Evolutionary conservation across 35 echinoderm and acorn worm species (phyloP).

Genomic region (Acanthaster planci): DNA sequence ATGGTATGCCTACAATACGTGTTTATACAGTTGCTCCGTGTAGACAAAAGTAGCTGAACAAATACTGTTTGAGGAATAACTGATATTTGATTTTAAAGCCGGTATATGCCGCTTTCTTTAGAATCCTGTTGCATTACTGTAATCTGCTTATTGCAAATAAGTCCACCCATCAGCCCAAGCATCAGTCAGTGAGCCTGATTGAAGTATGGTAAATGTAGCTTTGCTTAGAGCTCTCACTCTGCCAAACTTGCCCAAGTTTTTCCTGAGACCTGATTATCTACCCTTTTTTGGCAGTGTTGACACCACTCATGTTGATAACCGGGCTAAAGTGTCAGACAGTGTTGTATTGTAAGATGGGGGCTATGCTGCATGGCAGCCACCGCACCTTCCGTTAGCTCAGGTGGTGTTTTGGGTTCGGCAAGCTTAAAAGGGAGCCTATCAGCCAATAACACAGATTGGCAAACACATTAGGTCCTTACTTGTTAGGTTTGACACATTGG

Average conservation of each 20-base stretch:
- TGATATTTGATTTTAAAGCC: not conserved
- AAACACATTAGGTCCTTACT: slow-evolving; percentile 31
- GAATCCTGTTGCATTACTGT: not conserved
- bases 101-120: not conserved
- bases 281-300: not conserved
- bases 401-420: slow-evolving; percentile 24
- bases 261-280: not conserved
- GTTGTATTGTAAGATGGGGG: not conserved
- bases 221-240: not conserved
- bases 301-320: slow-evolving; percentile 5
- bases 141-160: slow-evolving; percentile 10
- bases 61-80: not conserved
- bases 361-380: not conserved
- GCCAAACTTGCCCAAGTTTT: not conserved
- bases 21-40: slow-evolving; percentile 26
- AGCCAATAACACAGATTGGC: not conserved
- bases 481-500: slow-evolving; percentile 24
- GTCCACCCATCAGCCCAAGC: not conserved
- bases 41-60: slow-evolving; percentile 7
- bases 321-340: not conserved
- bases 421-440: not conserved
- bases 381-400: slow-evolving; percentile 11
- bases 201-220: not conserved
- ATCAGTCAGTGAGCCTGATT: not conserved
- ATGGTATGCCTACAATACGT: not conserved